These are phyloP conservation scores for Xiphias gladius DNA, from an alignment of 2,113 vertebrate species.

Conservation along the genomic window DNA sequence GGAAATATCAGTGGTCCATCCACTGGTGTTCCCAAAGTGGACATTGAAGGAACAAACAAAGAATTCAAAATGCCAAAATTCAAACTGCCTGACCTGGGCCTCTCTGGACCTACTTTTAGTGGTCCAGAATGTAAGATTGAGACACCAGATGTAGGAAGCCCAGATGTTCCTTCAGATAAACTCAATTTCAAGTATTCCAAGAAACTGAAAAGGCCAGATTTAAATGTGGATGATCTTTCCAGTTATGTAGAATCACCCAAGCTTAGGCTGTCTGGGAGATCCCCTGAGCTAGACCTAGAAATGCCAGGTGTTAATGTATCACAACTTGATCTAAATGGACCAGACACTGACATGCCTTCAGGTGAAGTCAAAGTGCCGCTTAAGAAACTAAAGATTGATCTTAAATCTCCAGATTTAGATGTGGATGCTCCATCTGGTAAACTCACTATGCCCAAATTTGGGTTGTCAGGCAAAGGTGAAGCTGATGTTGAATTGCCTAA, in stretches of 20 bases:
- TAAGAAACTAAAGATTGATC: conserved; percentile 50
- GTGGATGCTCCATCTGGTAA: conserved; percentile 53
- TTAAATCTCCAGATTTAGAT: conserved; percentile 64
- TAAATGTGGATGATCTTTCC: conserved; percentile 69
- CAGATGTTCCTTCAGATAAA: conserved; percentile 45
- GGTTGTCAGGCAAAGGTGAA: conserved; percentile 18
- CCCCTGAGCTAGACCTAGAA: conserved; percentile 40
- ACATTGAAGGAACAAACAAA: conserved; percentile 42
- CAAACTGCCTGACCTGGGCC: conserved; percentile 53
- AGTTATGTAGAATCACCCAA: conserved; percentile 34
- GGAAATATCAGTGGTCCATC: conserved; percentile 29
- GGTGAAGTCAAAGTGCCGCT: conserved; percentile 54
- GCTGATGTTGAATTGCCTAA: conserved; percentile 49
- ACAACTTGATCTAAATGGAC: conserved; percentile 35
- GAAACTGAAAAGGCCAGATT: conserved; percentile 61
- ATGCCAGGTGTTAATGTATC: conserved; percentile 48
- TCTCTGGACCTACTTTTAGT: conserved; percentile 34
- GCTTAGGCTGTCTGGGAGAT: conserved; percentile 38
- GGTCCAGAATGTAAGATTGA: conserved; percentile 33
- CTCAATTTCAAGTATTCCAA: conserved; percentile 53
- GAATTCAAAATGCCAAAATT: conserved; percentile 60
- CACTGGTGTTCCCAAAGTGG: conserved; percentile 39
- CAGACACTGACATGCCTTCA: conserved; percentile 27
- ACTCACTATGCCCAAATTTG: conserved; percentile 50
- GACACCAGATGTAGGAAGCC: conserved; percentile 30